These are phyloP conservation scores for Chondrilla cf. caribensis DNA, from an alignment of 37 sponge, comb jelly and placozoan species.

Conservation along the genomic window DNA sequence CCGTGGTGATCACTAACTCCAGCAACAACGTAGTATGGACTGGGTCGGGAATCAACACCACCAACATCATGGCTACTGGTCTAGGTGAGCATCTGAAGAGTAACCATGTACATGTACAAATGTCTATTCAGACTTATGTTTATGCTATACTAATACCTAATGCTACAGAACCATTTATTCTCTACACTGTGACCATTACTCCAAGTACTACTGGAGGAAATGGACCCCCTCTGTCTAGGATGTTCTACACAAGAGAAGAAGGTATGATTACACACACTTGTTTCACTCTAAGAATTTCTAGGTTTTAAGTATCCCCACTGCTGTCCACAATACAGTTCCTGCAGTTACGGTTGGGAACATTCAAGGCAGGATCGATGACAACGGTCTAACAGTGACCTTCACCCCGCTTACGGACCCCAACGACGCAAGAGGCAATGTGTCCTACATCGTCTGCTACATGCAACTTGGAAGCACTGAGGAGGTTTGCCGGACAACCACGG, in stretches of 20 bases:
- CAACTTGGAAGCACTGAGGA: not conserved
- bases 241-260: not conserved
- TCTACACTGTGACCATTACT: not conserved
- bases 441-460: slow-evolving; percentile 24
- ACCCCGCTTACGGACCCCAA: not conserved
- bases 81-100: no score
- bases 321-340: not conserved
- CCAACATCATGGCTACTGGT: no score
- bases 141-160: no score
- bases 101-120: not conserved
- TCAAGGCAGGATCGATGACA: not conserved
- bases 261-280: not conserved
- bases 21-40: no score
- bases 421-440: not conserved
- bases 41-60: no score
- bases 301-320: not conserved
- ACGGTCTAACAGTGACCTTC: slow-evolving; percentile 3
- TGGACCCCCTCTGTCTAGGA: not conserved
- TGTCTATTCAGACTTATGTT: not conserved
- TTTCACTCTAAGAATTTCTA: no score
- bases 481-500: not conserved
- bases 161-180: not conserved
- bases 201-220: not conserved
- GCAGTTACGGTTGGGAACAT: not conserved
- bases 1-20: no score